Conservation (phyloP, 2,797 vertebrate genomes). For the Sebastolobus altivelis region DNA sequence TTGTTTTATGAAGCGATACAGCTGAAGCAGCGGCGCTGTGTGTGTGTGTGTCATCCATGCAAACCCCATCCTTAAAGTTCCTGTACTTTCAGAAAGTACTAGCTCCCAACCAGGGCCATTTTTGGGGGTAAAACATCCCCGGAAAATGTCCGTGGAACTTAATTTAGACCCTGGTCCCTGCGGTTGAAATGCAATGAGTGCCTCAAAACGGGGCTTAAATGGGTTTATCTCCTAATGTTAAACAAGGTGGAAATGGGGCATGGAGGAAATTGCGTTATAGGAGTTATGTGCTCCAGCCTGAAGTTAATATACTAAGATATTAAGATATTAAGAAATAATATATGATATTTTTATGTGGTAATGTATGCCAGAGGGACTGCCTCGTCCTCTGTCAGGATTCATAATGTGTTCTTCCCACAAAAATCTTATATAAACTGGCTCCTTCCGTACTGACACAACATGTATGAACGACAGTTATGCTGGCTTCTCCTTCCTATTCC, state of each 20-base stretch:
- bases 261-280: neutral
- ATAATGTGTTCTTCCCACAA: neutral
- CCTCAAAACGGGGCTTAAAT: neutral
- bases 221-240: neutral
- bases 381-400: neutral
- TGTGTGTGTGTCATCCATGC: too few species aligned
- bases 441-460: neutral
- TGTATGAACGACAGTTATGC: slow-evolving; percentile 11
- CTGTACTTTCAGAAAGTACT: too few species aligned
- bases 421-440: neutral
- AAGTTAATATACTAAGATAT: neutral
- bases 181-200: too few species aligned
- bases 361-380: neutral
- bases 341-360: neutral
- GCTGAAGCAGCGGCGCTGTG: too few species aligned
- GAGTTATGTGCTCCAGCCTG: neutral
- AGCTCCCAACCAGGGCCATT: too few species aligned
- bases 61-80: too few species aligned
- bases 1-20: too few species aligned
- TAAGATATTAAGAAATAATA: neutral
- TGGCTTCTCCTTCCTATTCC: slow-evolving; percentile 9
- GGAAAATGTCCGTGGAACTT: too few species aligned
- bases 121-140: too few species aligned
- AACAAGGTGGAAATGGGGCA: neutral
- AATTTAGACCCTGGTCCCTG: too few species aligned